Percentiles rank a stretch among this genome's conserved stretches.
Conservation (phyloP, 2,113 vertebrate species). For the Solea senegalensis region DNA sequence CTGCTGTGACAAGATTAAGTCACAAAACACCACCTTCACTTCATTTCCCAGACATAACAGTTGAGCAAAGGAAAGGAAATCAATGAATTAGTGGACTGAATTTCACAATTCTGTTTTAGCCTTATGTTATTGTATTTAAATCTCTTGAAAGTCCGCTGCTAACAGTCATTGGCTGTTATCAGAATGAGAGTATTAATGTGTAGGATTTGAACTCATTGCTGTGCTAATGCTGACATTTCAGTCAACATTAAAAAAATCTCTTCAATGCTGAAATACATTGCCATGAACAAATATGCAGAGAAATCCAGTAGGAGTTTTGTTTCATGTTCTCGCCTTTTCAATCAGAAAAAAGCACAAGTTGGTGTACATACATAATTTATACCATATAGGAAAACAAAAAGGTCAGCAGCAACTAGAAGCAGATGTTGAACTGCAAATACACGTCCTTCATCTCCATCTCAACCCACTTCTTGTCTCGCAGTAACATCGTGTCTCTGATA, state of each 20-base stretch:
- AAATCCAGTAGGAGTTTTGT: neutral
- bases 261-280: neutral
- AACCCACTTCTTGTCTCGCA: neutral
- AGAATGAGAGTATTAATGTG: neutral
- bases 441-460: neutral
- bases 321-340: neutral
- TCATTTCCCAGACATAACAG: conserved; percentile 46
- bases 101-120: neutral
- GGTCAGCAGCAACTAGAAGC: neutral
- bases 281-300: neutral
- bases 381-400: neutral
- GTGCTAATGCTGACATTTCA: neutral
- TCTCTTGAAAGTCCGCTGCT: conserved; percentile 16
- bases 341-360: neutral
- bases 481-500: too few species aligned
- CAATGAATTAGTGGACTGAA: conserved; percentile 1
- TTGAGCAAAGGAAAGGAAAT: conserved; percentile 46
- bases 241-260: neutral
- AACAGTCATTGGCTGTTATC: neutral
- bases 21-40: conserved; percentile 45
- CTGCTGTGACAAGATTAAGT: conserved; percentile 53
- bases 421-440: neutral
- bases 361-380: neutral
- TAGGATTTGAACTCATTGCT: conserved; percentile 6
- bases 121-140: conserved; percentile 22